These are phyloP conservation scores for Tamias sibiricus DNA, from an alignment of 2,113 vertebrate genomes.

Conservation along the genomic window DNA sequence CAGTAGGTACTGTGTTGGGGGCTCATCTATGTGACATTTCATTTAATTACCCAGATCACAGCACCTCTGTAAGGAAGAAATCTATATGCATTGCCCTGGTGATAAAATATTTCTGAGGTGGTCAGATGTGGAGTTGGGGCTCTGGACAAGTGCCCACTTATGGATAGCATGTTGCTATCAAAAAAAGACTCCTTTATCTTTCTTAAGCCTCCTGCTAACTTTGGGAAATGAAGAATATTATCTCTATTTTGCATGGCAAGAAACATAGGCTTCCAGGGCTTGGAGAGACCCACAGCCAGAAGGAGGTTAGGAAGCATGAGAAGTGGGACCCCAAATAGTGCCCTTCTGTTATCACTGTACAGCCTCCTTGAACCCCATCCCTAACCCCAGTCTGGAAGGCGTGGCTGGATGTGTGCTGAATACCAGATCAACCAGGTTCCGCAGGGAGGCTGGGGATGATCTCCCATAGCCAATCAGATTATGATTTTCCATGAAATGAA, in stretches of 20 bases:
- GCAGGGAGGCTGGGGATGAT: background rate
- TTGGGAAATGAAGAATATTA: background rate
- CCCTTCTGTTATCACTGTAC: background rate
- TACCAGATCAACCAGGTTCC: background rate
- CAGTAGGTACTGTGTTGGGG: background rate
- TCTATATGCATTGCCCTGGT: background rate
- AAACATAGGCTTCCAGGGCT: background rate
- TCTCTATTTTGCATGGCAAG: background rate
- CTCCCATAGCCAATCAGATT: accelerated
- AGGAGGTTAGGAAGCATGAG: background rate
- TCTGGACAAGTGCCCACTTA: background rate
- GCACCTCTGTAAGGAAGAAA: background rate
- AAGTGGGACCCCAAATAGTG: background rate
- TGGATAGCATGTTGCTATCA: background rate
- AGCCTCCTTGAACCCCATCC: background rate
- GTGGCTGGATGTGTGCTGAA: background rate
- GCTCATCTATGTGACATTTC: background rate
- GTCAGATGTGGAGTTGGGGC: too few species aligned
- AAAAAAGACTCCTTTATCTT: background rate
- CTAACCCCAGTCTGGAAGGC: background rate
- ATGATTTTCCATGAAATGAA: background rate
- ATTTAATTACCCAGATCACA: background rate
- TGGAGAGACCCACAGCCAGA: background rate
- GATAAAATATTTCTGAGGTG: background rate
- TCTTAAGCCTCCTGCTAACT: background rate